These are phyloP conservation scores for Lepisosteus oculatus DNA, from an alignment of 2,113 vertebrate genomes.

Conservation along the genomic window DNA sequence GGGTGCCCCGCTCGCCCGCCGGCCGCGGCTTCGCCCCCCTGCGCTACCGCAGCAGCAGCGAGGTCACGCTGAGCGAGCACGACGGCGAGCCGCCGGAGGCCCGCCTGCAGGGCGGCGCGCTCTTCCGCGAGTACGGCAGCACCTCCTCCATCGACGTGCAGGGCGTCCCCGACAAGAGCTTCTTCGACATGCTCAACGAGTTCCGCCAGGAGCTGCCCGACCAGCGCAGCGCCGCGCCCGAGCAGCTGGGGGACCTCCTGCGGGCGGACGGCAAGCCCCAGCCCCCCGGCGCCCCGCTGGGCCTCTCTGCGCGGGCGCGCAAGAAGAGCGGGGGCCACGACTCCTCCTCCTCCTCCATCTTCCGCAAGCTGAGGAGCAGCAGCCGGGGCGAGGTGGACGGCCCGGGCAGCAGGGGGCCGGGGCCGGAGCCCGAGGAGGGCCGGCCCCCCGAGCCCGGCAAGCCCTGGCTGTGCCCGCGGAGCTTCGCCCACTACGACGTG, in stretches of 20 bases:
- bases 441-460: slow-evolving; percentile 42
- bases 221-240: slow-evolving; percentile 47
- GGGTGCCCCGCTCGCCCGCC: slow-evolving; percentile 49
- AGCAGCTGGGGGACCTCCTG: slow-evolving; percentile 57
- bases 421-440: slow-evolving; percentile 44
- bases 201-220: slow-evolving; percentile 73
- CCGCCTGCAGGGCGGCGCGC: slow-evolving; percentile 39
- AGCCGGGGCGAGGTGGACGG: slow-evolving; percentile 60
- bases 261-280: slow-evolving; percentile 23
- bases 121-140: slow-evolving; percentile 89
- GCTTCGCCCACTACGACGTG: slow-evolving; percentile 85
- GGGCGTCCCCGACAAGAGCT: slow-evolving; percentile 82
- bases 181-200: slow-evolving; percentile 83
- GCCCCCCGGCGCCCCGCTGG: slow-evolving; percentile 29
- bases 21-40: slow-evolving; percentile 57
- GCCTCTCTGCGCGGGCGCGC: slow-evolving; percentile 62
- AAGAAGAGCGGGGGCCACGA: slow-evolving; percentile 72
- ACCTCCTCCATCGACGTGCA: slow-evolving; percentile 91
- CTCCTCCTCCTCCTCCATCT: slow-evolving; percentile 71
- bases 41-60: slow-evolving; percentile 85
- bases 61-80: slow-evolving; percentile 87
- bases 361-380: slow-evolving; percentile 74
- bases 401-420: slow-evolving; percentile 40
- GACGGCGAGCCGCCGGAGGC: slow-evolving; percentile 60
- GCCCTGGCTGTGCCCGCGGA: slow-evolving; percentile 77